Base-by-base conservation (phyloP, 1,140 invertebrate species). In the Oedothorax gibbosus region DNA sequence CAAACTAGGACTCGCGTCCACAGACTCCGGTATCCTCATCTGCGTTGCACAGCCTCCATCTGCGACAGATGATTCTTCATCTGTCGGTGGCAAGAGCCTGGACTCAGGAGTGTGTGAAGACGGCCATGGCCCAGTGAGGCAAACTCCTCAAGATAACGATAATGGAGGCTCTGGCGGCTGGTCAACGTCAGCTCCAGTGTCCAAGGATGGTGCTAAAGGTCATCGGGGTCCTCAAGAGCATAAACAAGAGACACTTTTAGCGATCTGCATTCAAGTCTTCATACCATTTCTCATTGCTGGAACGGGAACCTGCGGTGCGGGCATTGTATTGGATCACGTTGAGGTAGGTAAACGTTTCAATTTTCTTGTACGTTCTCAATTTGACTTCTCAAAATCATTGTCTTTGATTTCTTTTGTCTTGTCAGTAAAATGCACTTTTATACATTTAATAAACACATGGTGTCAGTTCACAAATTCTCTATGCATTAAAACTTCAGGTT, bases 41-140 rank as follows among this genome's bases (percentile, higher is more conserved):
- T 72, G 79, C 7, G 57, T 49, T 14, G 56, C 68, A 62, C 35
- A 35, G 35, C 9, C 21, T 35, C 12, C 18, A 8, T 60, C 21
- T 14, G 35, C 78, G 8, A 80, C 64, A 18, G 78, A 80, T 15
- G 79, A 73, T 64, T 71, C 65, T 49, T 82, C 79, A n/a, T 82
- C 95, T 93, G 14, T 95, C 94, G 87, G 95, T 94, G 91, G 51
- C 7, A 66, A 75, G 51, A 83, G 81, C 65, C 60, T 85, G 53
- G 82, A 85, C 54, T 85, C 82, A 8, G 82, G 82, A 9, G 82
- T 85, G 15, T 80, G 49, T 12, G 78, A 69, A 15, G 15, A 9
- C 35, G 68, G 68, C 0, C 35, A 65, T n/a, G 60, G 53, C 0
- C 35, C 11, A 8, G 75, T 21, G 12, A 75, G 75, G 21, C 49